phyloP scores from a whole-genome alignment of 2,888 invertebrate species.

The Nebria brevicollis region DNA sequence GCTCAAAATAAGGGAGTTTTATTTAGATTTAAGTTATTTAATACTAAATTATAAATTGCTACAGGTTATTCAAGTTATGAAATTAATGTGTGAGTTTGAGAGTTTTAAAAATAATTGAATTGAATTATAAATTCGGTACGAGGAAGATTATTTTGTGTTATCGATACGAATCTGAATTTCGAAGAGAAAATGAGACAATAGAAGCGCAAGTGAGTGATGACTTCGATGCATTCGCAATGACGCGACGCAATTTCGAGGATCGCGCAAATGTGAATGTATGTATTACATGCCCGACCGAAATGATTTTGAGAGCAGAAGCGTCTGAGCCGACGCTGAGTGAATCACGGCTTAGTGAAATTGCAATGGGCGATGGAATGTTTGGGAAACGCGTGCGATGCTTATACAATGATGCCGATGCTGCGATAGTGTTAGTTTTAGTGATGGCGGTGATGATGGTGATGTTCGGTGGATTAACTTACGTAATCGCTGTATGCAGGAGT shows the following conservation, averaged over 20 bases:
- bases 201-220: background rate
- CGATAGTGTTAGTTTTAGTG: background rate
- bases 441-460: background rate
- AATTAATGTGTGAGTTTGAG: too few relatives aligned
- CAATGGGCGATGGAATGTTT: background rate
- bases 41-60: too few relatives aligned
- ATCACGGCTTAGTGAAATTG: conserved; percentile 1
- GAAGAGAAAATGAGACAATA: background rate
- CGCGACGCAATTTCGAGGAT: background rate
- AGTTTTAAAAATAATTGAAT: too few relatives aligned
- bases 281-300: background rate
- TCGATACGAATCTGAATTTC: background rate
- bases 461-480: conserved; percentile 58
- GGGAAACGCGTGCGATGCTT: background rate
- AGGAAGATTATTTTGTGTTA: too few relatives aligned
- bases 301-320: background rate
- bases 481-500: conserved; percentile 64
- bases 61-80: too few relatives aligned
- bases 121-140: too few relatives aligned
- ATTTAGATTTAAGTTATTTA: too few relatives aligned
- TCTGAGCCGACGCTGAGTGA: background rate
- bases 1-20: too few relatives aligned
- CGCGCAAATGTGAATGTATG: background rate
- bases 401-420: background rate
- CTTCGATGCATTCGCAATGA: background rate